Evolutionary conservation across 2,113 vertebrate genomes (phyloP), one percentile per base, ranked within the genome.

Genomic region (Phylloscopus trochiloides): DNA sequence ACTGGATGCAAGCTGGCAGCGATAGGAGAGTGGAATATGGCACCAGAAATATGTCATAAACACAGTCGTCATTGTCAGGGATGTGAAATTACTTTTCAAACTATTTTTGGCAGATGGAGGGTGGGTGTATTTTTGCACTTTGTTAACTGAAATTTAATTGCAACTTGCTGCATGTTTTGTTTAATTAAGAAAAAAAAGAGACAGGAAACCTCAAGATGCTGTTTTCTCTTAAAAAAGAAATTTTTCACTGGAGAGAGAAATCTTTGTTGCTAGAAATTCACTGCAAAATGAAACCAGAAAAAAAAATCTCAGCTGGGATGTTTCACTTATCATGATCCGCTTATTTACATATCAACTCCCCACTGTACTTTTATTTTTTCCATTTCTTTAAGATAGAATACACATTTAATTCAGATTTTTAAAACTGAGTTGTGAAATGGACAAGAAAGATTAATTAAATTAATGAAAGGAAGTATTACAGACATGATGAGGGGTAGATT

Each of bases 1-100:
- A 91, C 91, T 88, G 96, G 91, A 82, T 31, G 88, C 94, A 50
- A 25, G 79, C 91, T 51, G 88, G 92, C 97, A 95, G 78, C 20
- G 88, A 97, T 86, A 96, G 95, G 70, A 71, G 74, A 88, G 72
- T 1, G 57, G 95, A 95, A 88, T 83, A 96, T 74, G 91, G 94
- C 94, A 94, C 93, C 90, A 95, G 90, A 93, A 91, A 86, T 91
- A 95, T 86, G 93, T 96, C 94, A 77, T 95, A 97, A 97, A 97
- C 96, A 97, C 96, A 97, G 98, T 95, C 57, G 3, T 94, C 97
- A 68, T 96, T 97, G 97, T 97, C 96, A 94, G 88, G 9, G 67
- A 97, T 92, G 95, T 95, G 94, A 97, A 97, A 95, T 86, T 96
- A 91, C 87, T 95, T 96, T 95, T 92, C 78, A 95, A 97, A 91